Evolutionary conservation across 2,797 vertebrate species (phyloP).

Genomic region (Cyprinella venusta): DNA sequence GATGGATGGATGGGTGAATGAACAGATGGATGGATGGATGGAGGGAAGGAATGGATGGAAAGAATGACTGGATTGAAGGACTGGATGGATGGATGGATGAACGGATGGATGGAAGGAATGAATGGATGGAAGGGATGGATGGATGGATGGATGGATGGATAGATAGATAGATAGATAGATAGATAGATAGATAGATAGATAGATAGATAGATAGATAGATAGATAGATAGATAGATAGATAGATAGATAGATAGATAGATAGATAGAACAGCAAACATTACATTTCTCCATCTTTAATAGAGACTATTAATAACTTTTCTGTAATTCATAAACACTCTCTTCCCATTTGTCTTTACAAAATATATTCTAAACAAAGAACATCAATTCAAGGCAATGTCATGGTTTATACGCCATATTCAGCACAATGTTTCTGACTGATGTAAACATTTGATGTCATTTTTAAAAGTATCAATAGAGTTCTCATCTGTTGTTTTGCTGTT

Average conservation of each 20-base stretch:
- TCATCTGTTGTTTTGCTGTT: background rate
- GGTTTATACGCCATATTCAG: background rate
- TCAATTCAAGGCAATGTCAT: constrained; percentile 1
- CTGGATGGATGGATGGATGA: no score
- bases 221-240: background rate
- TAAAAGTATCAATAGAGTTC: background rate
- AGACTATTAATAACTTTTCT: background rate
- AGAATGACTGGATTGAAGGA: no score
- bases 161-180: no score
- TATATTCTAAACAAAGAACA: background rate
- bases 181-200: background rate
- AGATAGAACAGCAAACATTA: background rate
- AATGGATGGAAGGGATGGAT: no score
- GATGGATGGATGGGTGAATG: no score
- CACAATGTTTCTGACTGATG: background rate
- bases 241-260: background rate
- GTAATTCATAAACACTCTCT: background rate
- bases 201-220: background rate
- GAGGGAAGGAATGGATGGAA: no score
- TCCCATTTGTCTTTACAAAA: constrained; percentile 2
- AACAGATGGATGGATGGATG: no score
- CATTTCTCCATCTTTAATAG: background rate
- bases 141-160: no score
- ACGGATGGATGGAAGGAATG: no score
- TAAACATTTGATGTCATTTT: background rate